These are phyloP conservation scores for Apodemus agrarius DNA, from an alignment of 2,797 vertebrate species.

Conservation along the genomic window DNA sequence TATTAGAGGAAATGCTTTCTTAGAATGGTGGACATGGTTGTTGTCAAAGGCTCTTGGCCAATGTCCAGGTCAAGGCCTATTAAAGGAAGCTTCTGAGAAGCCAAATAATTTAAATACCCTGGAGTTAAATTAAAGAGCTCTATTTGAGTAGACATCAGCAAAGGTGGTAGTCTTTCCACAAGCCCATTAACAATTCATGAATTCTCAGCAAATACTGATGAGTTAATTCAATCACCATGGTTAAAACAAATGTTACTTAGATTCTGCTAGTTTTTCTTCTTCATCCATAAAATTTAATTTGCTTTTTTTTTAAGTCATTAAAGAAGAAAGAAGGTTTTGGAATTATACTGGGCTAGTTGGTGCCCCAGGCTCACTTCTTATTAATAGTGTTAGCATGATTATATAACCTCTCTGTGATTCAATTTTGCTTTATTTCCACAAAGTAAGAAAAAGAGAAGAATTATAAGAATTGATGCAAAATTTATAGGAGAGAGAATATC, in stretches of 20 bases:
- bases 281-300: slow-evolving; percentile 63
- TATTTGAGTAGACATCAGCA: slow-evolving; percentile 76
- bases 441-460: slow-evolving; percentile 3
- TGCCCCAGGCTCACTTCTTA: background rate
- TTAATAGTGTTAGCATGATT: slow-evolving; percentile 56
- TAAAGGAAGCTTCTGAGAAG: slow-evolving; percentile 76
- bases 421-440: background rate
- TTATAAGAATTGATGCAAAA: background rate
- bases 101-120: slow-evolving; percentile 75
- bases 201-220: slow-evolving; percentile 71
- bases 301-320: slow-evolving; percentile 59
- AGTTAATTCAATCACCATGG: slow-evolving; percentile 62
- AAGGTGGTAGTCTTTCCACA: slow-evolving; percentile 73
- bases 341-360: slow-evolving; percentile 32
- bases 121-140: slow-evolving; percentile 76
- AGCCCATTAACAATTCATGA: slow-evolving; percentile 78
- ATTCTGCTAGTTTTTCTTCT: slow-evolving; percentile 66
- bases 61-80: slow-evolving; percentile 72
- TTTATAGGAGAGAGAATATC: background rate
- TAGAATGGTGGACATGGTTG: background rate
- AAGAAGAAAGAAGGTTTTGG: slow-evolving; percentile 46
- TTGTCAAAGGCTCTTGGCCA: slow-evolving; percentile 65
- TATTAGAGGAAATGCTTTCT: slow-evolving; percentile 52
- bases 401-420: slow-evolving; percentile 10
- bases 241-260: slow-evolving; percentile 72